Percentiles rank a stretch among this genome's conserved stretches.
Conservation (phyloP, 2,113 vertebrate species). For the Melanotaenia duboulayi region DNA sequence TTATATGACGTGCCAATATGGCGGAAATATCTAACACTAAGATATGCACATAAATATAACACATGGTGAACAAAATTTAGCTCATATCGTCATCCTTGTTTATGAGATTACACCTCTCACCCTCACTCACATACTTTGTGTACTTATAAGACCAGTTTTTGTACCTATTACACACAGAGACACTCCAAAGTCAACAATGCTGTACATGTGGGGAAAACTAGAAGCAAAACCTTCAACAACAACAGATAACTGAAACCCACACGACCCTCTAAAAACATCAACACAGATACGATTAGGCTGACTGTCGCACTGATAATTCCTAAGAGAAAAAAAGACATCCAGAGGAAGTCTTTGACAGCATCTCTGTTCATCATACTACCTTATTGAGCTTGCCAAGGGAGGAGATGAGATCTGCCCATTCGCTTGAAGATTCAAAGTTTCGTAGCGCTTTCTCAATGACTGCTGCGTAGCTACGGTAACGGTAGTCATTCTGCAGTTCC, state of each 20-base stretch:
- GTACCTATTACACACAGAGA: conserved; percentile 20
- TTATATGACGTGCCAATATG: background rate
- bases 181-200: conserved; percentile 56
- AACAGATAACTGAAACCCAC: conserved; percentile 39
- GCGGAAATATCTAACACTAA: background rate
- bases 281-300: background rate
- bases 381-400: conserved; percentile 98
- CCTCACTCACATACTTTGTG: background rate
- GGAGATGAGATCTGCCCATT: conserved; percentile 99
- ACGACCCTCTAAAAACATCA: background rate
- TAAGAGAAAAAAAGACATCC: background rate
- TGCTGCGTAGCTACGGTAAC: conserved; percentile 92
- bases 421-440: conserved; percentile 97
- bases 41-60: background rate
- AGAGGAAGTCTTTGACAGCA: background rate
- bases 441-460: conserved; percentile 96
- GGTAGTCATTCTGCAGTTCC: conserved; percentile 92
- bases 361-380: conserved; percentile 77
- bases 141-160: background rate
- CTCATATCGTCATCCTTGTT: conserved; percentile 2
- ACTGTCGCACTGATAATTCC: background rate
- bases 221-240: conserved; percentile 28
- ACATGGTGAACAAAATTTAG: background rate
- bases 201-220: background rate
- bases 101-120: background rate